Evolutionary conservation across 2,888 invertebrate species (phyloP).

Genomic region (Myopa tessellatipennis): DNA sequence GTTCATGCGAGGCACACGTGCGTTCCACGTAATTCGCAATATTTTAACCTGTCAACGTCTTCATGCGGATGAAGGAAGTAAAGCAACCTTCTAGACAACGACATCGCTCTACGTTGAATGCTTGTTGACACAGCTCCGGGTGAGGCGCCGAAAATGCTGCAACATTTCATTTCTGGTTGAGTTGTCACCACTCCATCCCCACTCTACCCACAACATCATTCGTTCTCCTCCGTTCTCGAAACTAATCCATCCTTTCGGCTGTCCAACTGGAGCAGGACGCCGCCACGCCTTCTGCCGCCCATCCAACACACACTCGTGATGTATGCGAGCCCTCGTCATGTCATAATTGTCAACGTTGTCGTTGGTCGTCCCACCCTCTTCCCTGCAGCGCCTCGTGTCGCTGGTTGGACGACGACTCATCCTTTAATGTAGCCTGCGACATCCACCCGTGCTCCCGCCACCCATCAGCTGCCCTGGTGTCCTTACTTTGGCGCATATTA

Average conservation of each 20-base stretch:
- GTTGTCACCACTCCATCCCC: background rate
- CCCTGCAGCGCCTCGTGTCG: background rate
- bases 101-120: constrained; percentile 31
- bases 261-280: background rate
- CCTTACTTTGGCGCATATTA: constrained; percentile 42
- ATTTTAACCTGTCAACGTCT: constrained; percentile 5
- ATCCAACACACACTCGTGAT: constrained; percentile 12
- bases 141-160: constrained; percentile 41
- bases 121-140: constrained; percentile 38
- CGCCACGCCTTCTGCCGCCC: background rate
- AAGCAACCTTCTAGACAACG: background rate
- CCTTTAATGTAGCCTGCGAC: background rate
- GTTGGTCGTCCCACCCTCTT: constrained; percentile 2
- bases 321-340: constrained; percentile 38
- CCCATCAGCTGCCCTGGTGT: constrained; percentile 4
- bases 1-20: background rate
- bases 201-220: background rate
- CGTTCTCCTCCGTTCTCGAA: background rate
- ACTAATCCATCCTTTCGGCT: constrained; percentile 3
- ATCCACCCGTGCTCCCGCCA: background rate
- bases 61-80: background rate
- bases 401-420: background rate
- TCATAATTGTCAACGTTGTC: constrained; percentile 55
- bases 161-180: constrained; percentile 26
- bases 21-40: background rate